phyloP scores from a whole-genome alignment of 2,888 invertebrate species.

The Ashinkailepas kermadecensis region DNA sequence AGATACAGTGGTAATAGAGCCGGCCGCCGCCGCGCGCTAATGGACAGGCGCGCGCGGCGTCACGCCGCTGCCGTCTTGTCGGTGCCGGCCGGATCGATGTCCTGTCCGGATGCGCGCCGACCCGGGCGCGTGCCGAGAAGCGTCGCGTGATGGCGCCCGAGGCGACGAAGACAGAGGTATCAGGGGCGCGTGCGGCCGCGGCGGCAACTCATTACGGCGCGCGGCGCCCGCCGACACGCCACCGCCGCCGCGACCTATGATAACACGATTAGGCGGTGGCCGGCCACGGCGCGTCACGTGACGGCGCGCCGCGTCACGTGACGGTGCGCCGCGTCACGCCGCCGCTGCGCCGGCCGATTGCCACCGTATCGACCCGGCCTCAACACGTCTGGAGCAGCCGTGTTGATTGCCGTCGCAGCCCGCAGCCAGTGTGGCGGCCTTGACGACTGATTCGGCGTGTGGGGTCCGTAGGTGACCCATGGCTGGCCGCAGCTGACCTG shows the following conservation, averaged over 20 bases:
- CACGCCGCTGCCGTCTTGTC: background rate
- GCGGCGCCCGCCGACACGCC: background rate
- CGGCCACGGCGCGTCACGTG: background rate
- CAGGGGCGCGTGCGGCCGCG: conserved; percentile 9
- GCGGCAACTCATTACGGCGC: background rate
- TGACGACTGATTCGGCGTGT: no score
- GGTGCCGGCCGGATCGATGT: background rate
- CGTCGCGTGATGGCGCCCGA: conserved; percentile 15
- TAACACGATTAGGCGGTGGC: conserved; percentile 2
- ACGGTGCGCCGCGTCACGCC: no score
- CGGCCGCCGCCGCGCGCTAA: background rate
- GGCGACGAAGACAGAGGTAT: conserved; percentile 13
- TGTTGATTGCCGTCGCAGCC: no score
- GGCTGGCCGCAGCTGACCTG: no score
- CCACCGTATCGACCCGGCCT: no score
- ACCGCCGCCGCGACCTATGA: conserved; percentile 13
- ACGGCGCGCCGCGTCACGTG: background rate
- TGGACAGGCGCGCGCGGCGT: background rate
- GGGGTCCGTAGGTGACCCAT: no score
- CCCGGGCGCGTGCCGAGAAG: background rate
- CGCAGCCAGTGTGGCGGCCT: no score
- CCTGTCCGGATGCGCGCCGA: background rate
- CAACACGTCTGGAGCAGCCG: no score
- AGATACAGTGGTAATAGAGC: conserved; percentile 15
- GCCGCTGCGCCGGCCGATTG: no score